Percentiles rank a stretch among this genome's conserved stretches.
phyloP scores from a whole-genome alignment of 2,888 invertebrate genomes.

The Sisyra terminalis region DNA sequence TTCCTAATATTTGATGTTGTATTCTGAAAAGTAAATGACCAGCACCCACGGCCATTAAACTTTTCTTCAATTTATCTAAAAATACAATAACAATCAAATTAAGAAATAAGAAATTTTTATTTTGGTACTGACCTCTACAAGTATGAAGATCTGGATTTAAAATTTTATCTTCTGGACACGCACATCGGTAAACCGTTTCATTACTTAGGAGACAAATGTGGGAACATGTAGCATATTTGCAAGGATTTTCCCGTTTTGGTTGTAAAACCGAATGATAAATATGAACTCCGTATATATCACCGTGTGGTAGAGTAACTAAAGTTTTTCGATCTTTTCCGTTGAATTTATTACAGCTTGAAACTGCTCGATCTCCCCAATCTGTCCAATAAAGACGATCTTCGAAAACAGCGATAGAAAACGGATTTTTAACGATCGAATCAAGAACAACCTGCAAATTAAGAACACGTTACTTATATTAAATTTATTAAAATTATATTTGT shows the following conservation, averaged over 20 bases:
- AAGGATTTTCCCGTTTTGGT: conserved; percentile 39
- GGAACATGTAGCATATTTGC: conserved; percentile 43
- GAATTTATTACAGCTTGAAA: conserved; percentile 64
- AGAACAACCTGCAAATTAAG: background rate
- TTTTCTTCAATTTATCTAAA: conserved; percentile 25
- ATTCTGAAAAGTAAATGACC: conserved; percentile 39
- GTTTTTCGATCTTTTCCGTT: conserved; percentile 44
- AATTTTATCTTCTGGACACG: conserved; percentile 58
- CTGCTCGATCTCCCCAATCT: conserved; percentile 62
- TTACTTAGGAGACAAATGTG: conserved; percentile 62
- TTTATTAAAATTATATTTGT: background rate
- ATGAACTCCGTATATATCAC: conserved; percentile 45
- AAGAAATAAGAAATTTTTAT: too few relatives aligned
- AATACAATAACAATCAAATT: conserved; percentile 10
- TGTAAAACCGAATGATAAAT: conserved; percentile 57
- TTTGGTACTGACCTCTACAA: conserved; percentile 31
- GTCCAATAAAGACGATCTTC: conserved; percentile 84
- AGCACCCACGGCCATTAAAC: conserved; percentile 39
- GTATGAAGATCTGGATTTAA: conserved; percentile 34
- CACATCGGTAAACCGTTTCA: conserved; percentile 39
- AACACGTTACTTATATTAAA: background rate
- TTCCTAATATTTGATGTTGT: conserved; percentile 48
- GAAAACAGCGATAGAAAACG: conserved; percentile 72
- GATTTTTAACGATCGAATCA: conserved; percentile 44
- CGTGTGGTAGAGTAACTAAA: conserved; percentile 32